Base-by-base conservation (phyloP, 2,113 vertebrate genomes). In the Protomyctophum bolini region DNA sequence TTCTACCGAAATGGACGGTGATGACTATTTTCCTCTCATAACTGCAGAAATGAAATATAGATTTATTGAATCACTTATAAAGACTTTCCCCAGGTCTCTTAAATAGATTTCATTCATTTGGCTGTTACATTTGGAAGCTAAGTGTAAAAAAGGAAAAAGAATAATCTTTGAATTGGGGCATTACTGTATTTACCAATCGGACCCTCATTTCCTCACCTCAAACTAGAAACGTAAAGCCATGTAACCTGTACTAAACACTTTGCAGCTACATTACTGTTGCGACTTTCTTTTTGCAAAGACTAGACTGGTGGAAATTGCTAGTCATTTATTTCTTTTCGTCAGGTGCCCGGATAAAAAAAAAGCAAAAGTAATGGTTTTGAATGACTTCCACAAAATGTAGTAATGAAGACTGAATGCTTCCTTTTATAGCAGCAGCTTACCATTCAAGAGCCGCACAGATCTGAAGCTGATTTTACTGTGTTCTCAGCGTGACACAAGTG, bases 21-120 rank as follows among this genome's bases (percentile, higher is more conserved):
- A 84, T 72, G 70, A 86, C 70, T 81, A 55, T 84, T 86, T 87
- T 83, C 73, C 80, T 63, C 69, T 80, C 58, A 54, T 68, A 78
- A 83, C 56, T 50, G 49, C 55, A 70, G 63, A 71, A 76, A 73
- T 73, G 0, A 76, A 80, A 73, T 66, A 0, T 45, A 48, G 7
- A 78, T 79, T 76, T 74, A 28, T 68, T 70, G 6, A 59, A 50
- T 80, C 28, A 60, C 57, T 63, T 68, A 12, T 70, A 28, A 68
- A 28, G 48, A 61, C 9, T 67, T 72, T 6, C 2, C 14, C 8
- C 9, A 55, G 29, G 0, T 11, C 9, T 28, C 6, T 52, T 10
- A 41, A 63, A 73, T 74, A 11, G 15, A 65, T 66, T 33, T 64
- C 59, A 50, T 56, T 70, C 47, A 28, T 71, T 66, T 71, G 52